These are phyloP conservation scores for Centruroides sculpturatus DNA, from an alignment of 1,140 invertebrate species.

Conservation along the genomic window DNA sequence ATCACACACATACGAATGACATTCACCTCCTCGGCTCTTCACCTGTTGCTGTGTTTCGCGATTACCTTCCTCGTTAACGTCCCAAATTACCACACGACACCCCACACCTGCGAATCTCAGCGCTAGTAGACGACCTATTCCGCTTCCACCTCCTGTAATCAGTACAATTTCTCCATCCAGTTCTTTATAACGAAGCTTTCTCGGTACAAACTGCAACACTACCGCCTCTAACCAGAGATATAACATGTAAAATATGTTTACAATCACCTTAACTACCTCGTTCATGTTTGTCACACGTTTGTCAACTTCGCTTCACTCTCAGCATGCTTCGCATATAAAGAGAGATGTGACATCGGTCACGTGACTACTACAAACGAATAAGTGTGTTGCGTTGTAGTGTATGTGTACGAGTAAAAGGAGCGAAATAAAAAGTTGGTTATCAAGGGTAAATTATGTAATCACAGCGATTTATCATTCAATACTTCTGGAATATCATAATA, in stretches of 20 bases:
- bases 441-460: no score
- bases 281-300: not conserved
- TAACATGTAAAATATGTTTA: conserved; percentile 3
- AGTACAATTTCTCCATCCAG: conserved; percentile 15
- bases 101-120: conserved; percentile 54
- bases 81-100: conserved; percentile 73
- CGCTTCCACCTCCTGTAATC: conserved; percentile 21
- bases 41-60: conserved; percentile 55
- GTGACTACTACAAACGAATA: no score
- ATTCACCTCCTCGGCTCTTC: conserved; percentile 46
- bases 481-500: no score
- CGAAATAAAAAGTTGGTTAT: no score
- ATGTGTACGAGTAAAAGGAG: no score
- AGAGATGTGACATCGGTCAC: no score
- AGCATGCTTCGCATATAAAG: no score
- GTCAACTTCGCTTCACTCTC: no score
- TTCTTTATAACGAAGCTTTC: conserved; percentile 25
- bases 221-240: conserved; percentile 22
- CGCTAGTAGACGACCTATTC: conserved; percentile 18
- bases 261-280: conserved; percentile 1
- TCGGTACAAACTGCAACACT: conserved; percentile 32
- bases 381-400: no score
- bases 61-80: conserved; percentile 69
- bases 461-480: no score
- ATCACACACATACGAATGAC: conserved; percentile 48